Evolutionary conservation across 2,113 vertebrate genomes (phyloP), one percentile per base, ranked within the genome.

Genomic region (Passer montanus): DNA sequence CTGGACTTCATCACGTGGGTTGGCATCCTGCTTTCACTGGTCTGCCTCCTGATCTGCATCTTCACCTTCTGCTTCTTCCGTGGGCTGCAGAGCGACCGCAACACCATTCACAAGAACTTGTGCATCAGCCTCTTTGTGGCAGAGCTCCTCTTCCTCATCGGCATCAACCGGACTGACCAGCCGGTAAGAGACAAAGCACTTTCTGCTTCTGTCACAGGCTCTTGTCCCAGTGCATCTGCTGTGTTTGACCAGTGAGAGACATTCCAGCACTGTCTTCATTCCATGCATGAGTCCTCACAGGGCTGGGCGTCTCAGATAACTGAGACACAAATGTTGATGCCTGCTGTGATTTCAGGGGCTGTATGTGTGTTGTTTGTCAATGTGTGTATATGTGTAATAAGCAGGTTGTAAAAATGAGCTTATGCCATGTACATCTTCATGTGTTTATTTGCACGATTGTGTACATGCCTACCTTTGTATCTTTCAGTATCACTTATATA

Each of bases 1-100:
- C 97, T 99, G 94, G 99, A 99, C 87, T 99, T 99, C 87, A 99
- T 99, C 81, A 99, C 99, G 0, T 99, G 99, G 99, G 99, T 99
- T 70, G 99, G 99, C 90, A 99, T 99, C 97, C 98, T 99, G 75
- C 98, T 99, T n/a, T 99, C 99, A 3, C 98, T 99, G 84, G 99
- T 99, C 90, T 99, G 99, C 97, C 99, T 99, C 92, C 98, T 99
- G 97, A 99, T 99, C 97, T 99, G 99, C 98, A 99, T 99, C 98
- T 99, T 99, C 98, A 99, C 99, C 85, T 99, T 99, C 98, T 99
- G 99, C 98, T 99, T 99, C 98, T 99, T 99, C 98, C 99, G 99
- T 3, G 99, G 99, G 37, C 99, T 99, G 68, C 99, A 99, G 97
- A 99, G 99, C 3, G 99, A 99, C 84, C 98, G 99, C 33, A 99